These are phyloP conservation scores for Cephus pulcher DNA, from an alignment of 2,888 invertebrate genomes.

Conservation along the genomic window DNA sequence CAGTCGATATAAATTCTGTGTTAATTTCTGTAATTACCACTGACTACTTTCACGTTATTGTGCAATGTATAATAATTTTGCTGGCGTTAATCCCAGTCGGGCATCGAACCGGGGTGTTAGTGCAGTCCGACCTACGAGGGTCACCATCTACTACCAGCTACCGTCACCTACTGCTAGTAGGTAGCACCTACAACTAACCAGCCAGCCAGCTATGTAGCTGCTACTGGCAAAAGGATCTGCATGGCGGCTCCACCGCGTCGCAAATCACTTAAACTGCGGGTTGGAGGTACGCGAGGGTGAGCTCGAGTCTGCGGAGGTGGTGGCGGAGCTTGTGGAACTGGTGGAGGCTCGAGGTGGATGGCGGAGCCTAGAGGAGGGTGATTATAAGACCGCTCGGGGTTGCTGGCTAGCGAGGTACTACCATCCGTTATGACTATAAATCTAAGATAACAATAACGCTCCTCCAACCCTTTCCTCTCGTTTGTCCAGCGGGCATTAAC, in stretches of 20 bases:
- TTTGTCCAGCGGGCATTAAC: conserved; percentile 57
- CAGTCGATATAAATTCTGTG: not conserved
- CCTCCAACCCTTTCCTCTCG: conserved; percentile 36
- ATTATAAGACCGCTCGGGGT: conserved; percentile 67
- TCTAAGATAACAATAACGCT: conserved; percentile 66
- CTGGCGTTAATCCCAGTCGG: conserved; percentile 56
- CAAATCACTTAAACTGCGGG: conserved; percentile 67
- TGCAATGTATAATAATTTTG: conserved; percentile 58
- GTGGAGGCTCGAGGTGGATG: conserved; percentile 38
- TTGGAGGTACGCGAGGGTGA: conserved; percentile 55
- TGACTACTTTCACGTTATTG: conserved; percentile 54
- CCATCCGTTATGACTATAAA: conserved; percentile 67
- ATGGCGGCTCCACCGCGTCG: conserved; percentile 66
- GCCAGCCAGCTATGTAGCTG: conserved; percentile 11
- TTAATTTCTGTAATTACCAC: conserved; percentile 2
- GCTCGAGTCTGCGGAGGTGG: conserved; percentile 37
- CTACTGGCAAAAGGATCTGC: conserved; percentile 65
- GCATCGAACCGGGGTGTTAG: conserved; percentile 51
- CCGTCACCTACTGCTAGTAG: too few species aligned
- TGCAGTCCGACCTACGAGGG: conserved; percentile 23
- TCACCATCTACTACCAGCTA: too few species aligned
- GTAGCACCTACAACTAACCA: not conserved
- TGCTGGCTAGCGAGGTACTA: conserved; percentile 64
- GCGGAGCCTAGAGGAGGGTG: conserved; percentile 58
- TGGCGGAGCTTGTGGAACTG: conserved; percentile 31